phyloP scores from a whole-genome alignment of 2,113 vertebrate species.

The Oncorhynchus masou region DNA sequence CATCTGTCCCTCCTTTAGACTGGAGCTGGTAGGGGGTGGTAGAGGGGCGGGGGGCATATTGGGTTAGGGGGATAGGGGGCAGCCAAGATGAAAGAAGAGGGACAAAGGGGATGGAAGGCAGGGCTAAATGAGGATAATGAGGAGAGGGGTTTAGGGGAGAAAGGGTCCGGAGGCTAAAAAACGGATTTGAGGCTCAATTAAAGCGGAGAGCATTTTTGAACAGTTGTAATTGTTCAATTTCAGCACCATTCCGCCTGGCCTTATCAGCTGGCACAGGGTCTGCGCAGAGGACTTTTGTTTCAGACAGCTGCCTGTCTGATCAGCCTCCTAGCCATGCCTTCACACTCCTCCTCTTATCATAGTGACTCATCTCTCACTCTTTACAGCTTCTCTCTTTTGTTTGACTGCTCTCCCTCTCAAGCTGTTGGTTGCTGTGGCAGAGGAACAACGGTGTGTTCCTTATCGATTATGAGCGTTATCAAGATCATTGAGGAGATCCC shows the following conservation, averaged over 20 bases:
- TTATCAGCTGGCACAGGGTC: conserved; percentile 29
- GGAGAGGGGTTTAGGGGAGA: conserved; percentile 49
- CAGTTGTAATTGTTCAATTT: conserved; percentile 48
- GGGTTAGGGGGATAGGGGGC: conserved; percentile 62
- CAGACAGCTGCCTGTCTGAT: neutral
- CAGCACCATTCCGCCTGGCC: conserved; percentile 31
- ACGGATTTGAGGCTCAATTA: conserved; percentile 44
- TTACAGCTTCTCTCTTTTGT: neutral
- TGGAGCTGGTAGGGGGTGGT: conserved; percentile 59
- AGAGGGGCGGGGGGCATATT: conserved; percentile 64
- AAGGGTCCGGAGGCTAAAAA: conserved; percentile 42
- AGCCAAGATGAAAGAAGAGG: conserved; percentile 56
- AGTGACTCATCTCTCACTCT: neutral
- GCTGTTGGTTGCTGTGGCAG: neutral
- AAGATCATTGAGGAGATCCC: neutral
- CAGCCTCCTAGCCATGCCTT: neutral
- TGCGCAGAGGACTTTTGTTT: conserved; percentile 16
- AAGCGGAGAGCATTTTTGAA: conserved; percentile 44
- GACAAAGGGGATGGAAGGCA: conserved; percentile 58
- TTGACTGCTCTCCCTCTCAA: neutral
- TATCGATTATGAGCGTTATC: neutral
- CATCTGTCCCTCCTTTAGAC: conserved; percentile 76
- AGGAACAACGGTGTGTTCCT: neutral
- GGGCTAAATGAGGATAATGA: conserved; percentile 54
- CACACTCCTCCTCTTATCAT: neutral